A percentile compares a stretch with the other conserved stretches of the same genome.
phyloP scores from a whole-genome alignment of 2,797 vertebrate genomes.

The Melanotaenia pygmaea region DNA sequence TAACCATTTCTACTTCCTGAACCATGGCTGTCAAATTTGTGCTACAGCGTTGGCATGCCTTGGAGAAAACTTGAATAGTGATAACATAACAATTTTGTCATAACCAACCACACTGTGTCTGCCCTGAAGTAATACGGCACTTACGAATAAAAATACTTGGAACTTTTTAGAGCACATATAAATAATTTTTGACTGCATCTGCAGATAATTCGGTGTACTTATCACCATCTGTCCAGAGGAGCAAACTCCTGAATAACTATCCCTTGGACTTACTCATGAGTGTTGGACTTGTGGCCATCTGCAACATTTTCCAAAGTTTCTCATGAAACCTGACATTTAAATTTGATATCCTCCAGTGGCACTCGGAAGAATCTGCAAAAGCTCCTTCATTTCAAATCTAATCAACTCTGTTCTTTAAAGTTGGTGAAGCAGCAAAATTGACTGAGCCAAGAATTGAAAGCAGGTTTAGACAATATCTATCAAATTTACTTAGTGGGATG shows the following conservation, averaged over 20 bases:
- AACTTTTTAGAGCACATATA: background rate
- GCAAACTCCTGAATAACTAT: slow-evolving; percentile 1
- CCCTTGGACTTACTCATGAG: background rate
- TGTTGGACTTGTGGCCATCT: background rate
- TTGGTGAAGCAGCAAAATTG: slow-evolving; percentile 1
- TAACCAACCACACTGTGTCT: background rate
- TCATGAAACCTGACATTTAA: background rate
- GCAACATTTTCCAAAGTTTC: background rate
- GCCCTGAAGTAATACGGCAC: slow-evolving; percentile 1
- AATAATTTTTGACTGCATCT: background rate
- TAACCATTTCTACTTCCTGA: background rate
- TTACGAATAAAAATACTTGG: background rate
- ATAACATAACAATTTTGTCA: background rate
- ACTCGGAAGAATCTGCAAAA: slow-evolving; percentile 14
- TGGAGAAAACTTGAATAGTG: background rate
- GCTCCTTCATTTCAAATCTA: background rate
- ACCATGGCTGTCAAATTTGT: slow-evolving; percentile 1
- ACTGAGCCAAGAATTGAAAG: background rate
- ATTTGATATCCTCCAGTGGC: slow-evolving; percentile 1
- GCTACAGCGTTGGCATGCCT: slow-evolving; percentile 2
- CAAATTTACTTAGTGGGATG: background rate
- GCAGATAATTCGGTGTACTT: background rate
- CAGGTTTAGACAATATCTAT: background rate
- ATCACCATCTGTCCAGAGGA: background rate
- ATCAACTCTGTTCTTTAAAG: slow-evolving; percentile 27